A percentile compares a stretch with the other conserved stretches of the same genome.
Evolutionary conservation across 2,113 vertebrate genomes (phyloP).

Genomic region (Psammodynastes pulverulentus): DNA sequence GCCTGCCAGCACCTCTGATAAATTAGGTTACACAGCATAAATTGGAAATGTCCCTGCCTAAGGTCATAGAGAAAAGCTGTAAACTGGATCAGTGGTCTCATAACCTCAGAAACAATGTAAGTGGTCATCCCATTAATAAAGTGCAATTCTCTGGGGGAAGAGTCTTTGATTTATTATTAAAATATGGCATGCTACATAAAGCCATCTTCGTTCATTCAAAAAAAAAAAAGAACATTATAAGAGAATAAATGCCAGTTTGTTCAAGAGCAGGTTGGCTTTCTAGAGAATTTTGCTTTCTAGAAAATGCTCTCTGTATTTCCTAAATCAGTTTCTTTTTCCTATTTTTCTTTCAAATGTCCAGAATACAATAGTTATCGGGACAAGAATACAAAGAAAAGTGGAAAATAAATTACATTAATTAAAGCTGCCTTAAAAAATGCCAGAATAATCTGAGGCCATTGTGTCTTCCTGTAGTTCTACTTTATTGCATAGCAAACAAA

Average conservation of each 20-base stretch:
- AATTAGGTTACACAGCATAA: not conserved
- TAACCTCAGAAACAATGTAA: not conserved
- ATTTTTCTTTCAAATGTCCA: not conserved
- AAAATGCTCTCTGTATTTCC: not conserved
- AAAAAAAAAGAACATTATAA: not conserved
- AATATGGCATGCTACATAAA: not conserved
- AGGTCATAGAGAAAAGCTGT: not conserved
- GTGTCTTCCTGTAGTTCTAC: not conserved
- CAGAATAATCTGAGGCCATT: not conserved
- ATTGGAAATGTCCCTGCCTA: not conserved
- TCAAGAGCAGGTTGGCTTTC: not conserved
- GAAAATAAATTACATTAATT: constrained; percentile 11
- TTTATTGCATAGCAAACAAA: constrained; percentile 5
- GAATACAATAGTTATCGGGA: not conserved
- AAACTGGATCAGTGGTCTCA: not conserved
- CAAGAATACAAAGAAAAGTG: not conserved
- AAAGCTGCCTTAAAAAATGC: not conserved
- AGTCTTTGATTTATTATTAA: not conserved
- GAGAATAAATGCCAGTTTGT: not conserved
- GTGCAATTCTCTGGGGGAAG: not conserved
- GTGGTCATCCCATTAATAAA: not conserved
- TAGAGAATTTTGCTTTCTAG: not conserved
- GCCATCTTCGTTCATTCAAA: not conserved
- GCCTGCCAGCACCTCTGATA: not conserved
- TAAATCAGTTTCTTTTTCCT: not conserved